A percentile compares a stretch with the other conserved stretches of the same genome.
Conservation (phyloP, 2,797 vertebrate species). For the Scyliorhinus canicula region DNA sequence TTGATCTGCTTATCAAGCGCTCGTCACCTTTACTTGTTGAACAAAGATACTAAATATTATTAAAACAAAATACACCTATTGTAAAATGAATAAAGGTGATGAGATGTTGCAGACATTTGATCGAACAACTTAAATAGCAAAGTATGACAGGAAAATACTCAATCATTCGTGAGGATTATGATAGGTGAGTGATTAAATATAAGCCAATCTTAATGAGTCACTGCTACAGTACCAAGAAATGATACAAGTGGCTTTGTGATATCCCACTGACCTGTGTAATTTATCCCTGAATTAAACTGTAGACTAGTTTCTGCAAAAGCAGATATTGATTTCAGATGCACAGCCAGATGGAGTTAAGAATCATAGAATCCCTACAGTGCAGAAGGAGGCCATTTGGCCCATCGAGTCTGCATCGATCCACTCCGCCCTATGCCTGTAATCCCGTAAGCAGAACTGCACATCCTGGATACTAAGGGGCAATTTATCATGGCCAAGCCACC, state of each 20-base stretch:
- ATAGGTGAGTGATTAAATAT: not conserved
- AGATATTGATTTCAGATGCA: conserved; percentile 15
- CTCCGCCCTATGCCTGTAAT: no score
- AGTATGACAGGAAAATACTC: not conserved
- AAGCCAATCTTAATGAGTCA: not conserved
- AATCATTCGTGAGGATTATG: not conserved
- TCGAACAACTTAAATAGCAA: not conserved
- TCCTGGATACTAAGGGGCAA: no score
- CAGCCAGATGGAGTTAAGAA: not conserved
- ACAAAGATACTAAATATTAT: not conserved
- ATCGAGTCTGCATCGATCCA: no score
- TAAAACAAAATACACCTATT: not conserved
- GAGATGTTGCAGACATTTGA: not conserved
- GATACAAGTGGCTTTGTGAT: not conserved
- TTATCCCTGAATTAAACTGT: not conserved
- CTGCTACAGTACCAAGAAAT: not conserved
- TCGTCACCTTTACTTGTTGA: not conserved
- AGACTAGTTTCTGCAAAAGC: not conserved
- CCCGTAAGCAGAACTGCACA: no score
- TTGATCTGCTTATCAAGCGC: not conserved
- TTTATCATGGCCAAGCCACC: no score
- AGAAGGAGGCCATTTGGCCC: no score
- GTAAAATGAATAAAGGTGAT: not conserved
- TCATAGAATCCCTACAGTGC: no score
- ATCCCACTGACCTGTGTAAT: not conserved